These are phyloP conservation scores for Aromia moschata DNA, from an alignment of 2,888 invertebrate species.

Conservation along the genomic window DNA sequence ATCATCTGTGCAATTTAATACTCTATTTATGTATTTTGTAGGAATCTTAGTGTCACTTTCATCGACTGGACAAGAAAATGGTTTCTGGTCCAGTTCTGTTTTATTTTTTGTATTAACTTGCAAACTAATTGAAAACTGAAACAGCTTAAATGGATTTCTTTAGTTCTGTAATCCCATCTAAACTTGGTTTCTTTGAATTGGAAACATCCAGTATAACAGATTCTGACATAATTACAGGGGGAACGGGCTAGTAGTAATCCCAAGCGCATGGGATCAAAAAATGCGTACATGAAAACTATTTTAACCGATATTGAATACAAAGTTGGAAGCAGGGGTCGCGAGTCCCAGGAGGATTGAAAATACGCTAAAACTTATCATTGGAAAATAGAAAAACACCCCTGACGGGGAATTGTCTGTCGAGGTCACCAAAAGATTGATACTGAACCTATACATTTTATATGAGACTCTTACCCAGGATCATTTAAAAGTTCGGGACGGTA, in stretches of 20 bases:
- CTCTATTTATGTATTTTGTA: too few relatives aligned
- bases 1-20: too few relatives aligned
- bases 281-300: conserved; percentile 58
- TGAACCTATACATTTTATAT: conserved; percentile 52
- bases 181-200: too few relatives aligned
- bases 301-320: conserved; percentile 54
- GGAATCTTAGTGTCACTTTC: too few relatives aligned
- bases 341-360: conserved; percentile 48
- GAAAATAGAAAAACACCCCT: conserved; percentile 56
- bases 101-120: too few relatives aligned
- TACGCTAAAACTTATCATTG: conserved; percentile 54
- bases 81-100: too few relatives aligned
- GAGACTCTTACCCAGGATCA: conserved; percentile 32
- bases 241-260: background rate
- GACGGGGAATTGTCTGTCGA: conserved; percentile 42
- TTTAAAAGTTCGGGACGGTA: conserved; percentile 16
- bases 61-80: too few relatives aligned
- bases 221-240: background rate
- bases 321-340: conserved; percentile 43
- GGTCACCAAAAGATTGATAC: conserved; percentile 53
- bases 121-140: too few relatives aligned
- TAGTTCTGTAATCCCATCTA: too few relatives aligned
- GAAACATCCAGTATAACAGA: too few relatives aligned
- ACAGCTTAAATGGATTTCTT: too few relatives aligned
- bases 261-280: conserved; percentile 32